A percentile compares a stretch with the other conserved stretches of the same genome.
phyloP scores from a whole-genome alignment of 2,888 invertebrate species.

The Hypercompe scribonia region DNA sequence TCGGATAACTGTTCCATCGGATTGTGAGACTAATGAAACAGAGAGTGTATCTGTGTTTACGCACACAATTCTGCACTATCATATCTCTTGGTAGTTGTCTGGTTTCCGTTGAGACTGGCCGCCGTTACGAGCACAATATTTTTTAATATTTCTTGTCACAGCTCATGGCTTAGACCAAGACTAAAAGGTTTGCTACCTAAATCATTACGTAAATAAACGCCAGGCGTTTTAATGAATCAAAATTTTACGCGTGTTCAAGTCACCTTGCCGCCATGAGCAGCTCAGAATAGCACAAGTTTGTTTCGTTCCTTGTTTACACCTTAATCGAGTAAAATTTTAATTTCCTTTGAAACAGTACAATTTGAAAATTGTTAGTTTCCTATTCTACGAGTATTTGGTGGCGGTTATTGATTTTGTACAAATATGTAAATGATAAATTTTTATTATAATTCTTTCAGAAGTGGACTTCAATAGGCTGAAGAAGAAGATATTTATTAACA shows the following conservation, averaged over 20 bases:
- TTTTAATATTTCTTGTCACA: background rate
- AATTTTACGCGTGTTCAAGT: slow-evolving; percentile 17
- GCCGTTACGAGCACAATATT: too few species aligned
- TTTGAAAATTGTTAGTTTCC: background rate
- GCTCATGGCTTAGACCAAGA: slow-evolving; percentile 28
- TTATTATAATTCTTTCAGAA: too few species aligned
- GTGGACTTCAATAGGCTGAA: too few species aligned
- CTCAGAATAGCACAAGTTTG: background rate
- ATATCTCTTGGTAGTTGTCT: too few species aligned
- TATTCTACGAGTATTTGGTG: too few species aligned
- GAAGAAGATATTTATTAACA: too few species aligned
- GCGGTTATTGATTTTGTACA: background rate
- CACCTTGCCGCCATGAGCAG: background rate
- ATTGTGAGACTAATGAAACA: too few species aligned
- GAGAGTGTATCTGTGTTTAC: too few species aligned
- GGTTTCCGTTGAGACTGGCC: too few species aligned
- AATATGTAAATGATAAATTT: too few species aligned
- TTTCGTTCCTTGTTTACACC: background rate
- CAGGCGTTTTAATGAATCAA: slow-evolving; percentile 62
- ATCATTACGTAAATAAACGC: slow-evolving; percentile 53
- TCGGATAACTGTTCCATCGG: too few species aligned
- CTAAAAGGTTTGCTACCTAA: slow-evolving; percentile 52
- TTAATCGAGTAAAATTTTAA: background rate
- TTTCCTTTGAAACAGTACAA: background rate
- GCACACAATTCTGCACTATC: too few species aligned